phyloP scores from a whole-genome alignment of 2,888 invertebrate species.

The Tiliacea citrago region DNA sequence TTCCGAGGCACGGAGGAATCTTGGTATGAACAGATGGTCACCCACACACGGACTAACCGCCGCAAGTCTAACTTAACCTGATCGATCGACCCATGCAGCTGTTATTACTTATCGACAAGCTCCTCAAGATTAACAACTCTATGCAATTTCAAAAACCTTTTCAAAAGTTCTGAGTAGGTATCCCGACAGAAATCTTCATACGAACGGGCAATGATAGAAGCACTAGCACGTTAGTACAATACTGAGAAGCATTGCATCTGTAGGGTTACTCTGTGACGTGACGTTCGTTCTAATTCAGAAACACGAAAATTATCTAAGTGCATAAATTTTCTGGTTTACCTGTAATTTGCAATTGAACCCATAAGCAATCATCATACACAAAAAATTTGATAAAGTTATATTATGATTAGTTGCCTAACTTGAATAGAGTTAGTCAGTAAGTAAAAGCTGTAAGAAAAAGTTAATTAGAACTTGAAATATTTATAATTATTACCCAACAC shows the following conservation, averaged over 20 bases:
- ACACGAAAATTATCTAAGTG: background rate
- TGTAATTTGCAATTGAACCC: background rate
- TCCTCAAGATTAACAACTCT: background rate
- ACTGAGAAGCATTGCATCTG: background rate
- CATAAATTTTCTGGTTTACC: background rate
- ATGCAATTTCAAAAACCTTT: background rate
- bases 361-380: slow-evolving; percentile 15
- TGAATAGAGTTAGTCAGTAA: slow-evolving; percentile 7
- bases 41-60: no score
- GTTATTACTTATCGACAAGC: no score
- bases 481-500: background rate
- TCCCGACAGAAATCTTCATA: no score
- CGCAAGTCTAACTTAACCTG: no score
- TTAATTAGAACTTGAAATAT: background rate
- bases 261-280: no score
- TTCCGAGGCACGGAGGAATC: no score
- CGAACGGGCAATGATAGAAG: no score
- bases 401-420: slow-evolving; percentile 5
- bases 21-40: no score
- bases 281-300: background rate
- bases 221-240: no score
- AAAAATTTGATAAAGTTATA: background rate
- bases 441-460: slow-evolving; percentile 1
- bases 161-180: background rate
- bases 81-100: no score